Percentiles rank a stretch among this genome's conserved stretches.
These are phyloP conservation scores for Atlantisia rogersi DNA, from an alignment of 2,113 vertebrate genomes.

Conservation along the genomic window DNA sequence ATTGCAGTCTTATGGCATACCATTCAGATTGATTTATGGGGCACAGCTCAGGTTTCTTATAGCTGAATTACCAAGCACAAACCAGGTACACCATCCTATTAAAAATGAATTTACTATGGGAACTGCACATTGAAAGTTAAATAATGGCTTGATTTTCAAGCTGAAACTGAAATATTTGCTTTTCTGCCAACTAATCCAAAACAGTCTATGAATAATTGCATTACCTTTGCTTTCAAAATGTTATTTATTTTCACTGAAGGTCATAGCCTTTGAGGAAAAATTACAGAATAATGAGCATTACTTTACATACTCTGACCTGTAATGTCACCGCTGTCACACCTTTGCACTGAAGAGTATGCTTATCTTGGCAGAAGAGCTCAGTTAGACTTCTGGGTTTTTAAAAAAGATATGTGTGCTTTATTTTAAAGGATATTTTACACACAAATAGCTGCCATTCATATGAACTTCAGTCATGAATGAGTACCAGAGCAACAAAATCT, in stretches of 20 bases:
- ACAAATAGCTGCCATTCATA: background rate
- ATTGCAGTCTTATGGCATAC: conserved; percentile 31
- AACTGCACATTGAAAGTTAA: conserved; percentile 65
- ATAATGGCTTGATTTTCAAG: conserved; percentile 71
- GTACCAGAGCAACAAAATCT: background rate
- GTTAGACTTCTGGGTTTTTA: background rate
- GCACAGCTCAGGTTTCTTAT: conserved; percentile 36
- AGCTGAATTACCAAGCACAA: conserved; percentile 46
- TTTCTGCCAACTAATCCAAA: conserved; percentile 53
- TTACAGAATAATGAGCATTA: conserved; percentile 68
- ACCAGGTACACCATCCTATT: conserved; percentile 52
- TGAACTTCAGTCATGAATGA: background rate
- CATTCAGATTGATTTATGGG: conserved; percentile 62
- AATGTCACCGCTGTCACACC: conserved; percentile 53
- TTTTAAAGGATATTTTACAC: background rate
- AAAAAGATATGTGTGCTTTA: background rate
- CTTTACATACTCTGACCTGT: conserved; percentile 58
- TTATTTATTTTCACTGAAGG: conserved; percentile 64
- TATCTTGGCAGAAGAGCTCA: background rate
- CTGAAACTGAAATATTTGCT: conserved; percentile 73
- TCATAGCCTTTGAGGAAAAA: conserved; percentile 62
- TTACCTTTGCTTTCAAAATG: conserved; percentile 58
- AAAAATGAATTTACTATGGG: conserved; percentile 68
- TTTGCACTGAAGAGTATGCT: conserved; percentile 17
- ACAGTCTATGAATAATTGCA: conserved; percentile 68